Percentiles rank a stretch among this genome's conserved stretches.
phyloP scores from a whole-genome alignment of 2,888 invertebrate genomes.

The Eilema sororculum region DNA sequence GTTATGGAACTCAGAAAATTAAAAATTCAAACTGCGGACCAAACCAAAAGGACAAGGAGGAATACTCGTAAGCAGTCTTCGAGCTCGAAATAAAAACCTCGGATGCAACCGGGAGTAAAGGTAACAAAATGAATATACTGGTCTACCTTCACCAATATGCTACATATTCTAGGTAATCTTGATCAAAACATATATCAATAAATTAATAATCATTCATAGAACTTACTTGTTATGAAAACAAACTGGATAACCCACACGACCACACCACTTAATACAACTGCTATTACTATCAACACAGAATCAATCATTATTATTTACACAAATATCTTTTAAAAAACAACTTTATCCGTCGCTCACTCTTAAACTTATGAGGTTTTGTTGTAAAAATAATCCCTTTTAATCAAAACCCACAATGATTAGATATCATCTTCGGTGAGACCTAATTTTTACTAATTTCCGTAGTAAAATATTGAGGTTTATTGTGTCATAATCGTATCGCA shows the following conservation, averaged over 20 bases:
- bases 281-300: conserved; percentile 1
- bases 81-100: too few species aligned
- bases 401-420: not conserved
- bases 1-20: too few species aligned
- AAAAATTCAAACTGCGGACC: too few species aligned
- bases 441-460: not conserved
- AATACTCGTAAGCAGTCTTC: too few species aligned
- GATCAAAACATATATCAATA: not conserved
- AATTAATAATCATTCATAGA: not conserved
- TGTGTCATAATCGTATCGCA: conserved; percentile 5
- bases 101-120: too few species aligned
- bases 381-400: not conserved
- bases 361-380: not conserved
- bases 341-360: not conserved
- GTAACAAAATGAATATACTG: too few species aligned
- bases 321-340: not conserved
- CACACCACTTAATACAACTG: not conserved
- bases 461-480: not conserved
- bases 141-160: too few species aligned
- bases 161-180: not conserved
- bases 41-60: too few species aligned
- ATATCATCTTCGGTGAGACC: not conserved
- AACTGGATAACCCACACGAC: not conserved
- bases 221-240: not conserved
- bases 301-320: not conserved